phyloP scores from a whole-genome alignment of 2,888 invertebrate species.

The Beris chalybata region DNA sequence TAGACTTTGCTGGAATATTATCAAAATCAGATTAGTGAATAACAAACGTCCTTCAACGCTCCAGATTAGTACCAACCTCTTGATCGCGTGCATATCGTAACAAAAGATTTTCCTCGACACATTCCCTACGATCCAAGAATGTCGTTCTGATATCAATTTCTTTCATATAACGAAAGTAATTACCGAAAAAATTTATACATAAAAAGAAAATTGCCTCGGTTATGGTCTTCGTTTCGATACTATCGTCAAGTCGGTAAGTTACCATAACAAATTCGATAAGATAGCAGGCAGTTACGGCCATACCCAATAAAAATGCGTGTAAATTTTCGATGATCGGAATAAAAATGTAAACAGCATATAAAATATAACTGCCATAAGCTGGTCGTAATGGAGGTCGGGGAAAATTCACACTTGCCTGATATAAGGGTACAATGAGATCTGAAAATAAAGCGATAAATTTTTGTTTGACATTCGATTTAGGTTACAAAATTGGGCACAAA shows the following conservation, averaged over 20 bases:
- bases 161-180: slow-evolving; percentile 86
- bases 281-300: slow-evolving; percentile 68
- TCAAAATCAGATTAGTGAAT: background rate
- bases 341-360: slow-evolving; percentile 82
- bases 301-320: slow-evolving; percentile 70
- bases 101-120: slow-evolving; percentile 81
- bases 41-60: background rate
- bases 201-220: slow-evolving; percentile 73
- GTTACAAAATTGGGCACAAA: background rate
- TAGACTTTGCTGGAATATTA: slow-evolving; percentile 69
- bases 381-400: slow-evolving; percentile 61
- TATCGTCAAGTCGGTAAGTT: slow-evolving; percentile 57
- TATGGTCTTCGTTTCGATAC: slow-evolving; percentile 54
- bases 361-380: slow-evolving; percentile 70
- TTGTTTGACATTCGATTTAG: background rate
- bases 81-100: slow-evolving; percentile 83
- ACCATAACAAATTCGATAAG: slow-evolving; percentile 62
- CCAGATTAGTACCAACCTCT: slow-evolving; percentile 62
- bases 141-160: slow-evolving; percentile 85
- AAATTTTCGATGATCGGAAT: slow-evolving; percentile 76
- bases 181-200: slow-evolving; percentile 78
- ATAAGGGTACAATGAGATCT: slow-evolving; percentile 69
- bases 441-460: slow-evolving; percentile 44
- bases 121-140: slow-evolving; percentile 83
- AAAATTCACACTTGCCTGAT: slow-evolving; percentile 61